Evolutionary conservation across 2,797 vertebrate species (phyloP).

Genomic region (Cyprinella venusta): DNA sequence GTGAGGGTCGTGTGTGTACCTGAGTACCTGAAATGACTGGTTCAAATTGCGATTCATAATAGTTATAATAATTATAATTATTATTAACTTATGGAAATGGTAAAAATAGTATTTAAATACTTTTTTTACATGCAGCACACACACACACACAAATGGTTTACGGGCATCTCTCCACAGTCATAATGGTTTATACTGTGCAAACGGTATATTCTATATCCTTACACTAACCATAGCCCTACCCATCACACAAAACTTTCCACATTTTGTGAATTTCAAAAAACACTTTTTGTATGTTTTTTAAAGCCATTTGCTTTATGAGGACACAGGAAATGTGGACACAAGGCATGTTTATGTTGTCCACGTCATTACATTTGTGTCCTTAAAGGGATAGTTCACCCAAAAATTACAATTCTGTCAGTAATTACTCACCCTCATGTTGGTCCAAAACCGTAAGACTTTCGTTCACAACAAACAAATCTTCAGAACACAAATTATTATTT

Average conservation of each 20-base stretch:
- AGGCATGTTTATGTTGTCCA: background rate
- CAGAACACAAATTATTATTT: no score
- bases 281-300: background rate
- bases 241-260: background rate
- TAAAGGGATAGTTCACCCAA: no score
- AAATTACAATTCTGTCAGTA: no score
- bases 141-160: background rate
- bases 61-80: background rate
- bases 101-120: background rate
- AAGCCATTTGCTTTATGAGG: background rate
- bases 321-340: background rate
- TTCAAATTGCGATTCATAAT: background rate
- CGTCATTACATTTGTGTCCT: background rate
- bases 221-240: background rate
- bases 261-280: background rate
- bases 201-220: background rate
- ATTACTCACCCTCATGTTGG: no score
- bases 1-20: no score
- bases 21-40: background rate
- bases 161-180: background rate
- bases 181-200: background rate
- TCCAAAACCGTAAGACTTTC: no score
- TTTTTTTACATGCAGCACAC: background rate
- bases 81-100: background rate
- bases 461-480: no score